phyloP scores from a whole-genome alignment of 2,888 invertebrate genomes.

The Ectobius pallidus region DNA sequence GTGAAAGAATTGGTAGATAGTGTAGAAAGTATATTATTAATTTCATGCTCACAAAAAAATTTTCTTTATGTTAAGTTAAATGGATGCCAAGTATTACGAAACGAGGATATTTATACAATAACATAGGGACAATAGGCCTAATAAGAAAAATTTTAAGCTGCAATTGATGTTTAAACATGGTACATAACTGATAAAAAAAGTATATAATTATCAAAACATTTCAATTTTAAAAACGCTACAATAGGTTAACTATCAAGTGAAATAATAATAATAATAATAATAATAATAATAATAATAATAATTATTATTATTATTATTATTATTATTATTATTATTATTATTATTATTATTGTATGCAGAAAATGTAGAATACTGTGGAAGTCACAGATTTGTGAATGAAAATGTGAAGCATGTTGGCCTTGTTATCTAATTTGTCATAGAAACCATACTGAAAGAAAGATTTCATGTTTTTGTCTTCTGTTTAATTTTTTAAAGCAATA shows the following conservation, averaged over 20 bases:
- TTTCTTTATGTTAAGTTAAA: background rate
- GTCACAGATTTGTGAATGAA: background rate
- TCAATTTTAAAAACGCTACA: background rate
- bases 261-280: too few species aligned
- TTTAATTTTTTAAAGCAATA: slow-evolving; percentile 29
- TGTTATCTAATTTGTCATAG: slow-evolving; percentile 7
- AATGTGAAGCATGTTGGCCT: background rate
- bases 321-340: background rate
- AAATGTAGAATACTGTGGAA: slow-evolving; percentile 1
- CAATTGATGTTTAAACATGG: slow-evolving; percentile 24
- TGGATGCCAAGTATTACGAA: background rate
- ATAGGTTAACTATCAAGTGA: slow-evolving; percentile 7
- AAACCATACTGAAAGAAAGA: slow-evolving; percentile 12
- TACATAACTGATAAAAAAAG: background rate
- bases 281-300: too few species aligned
- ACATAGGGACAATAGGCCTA: slow-evolving; percentile 18
- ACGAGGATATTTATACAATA: background rate
- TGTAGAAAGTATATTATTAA: slow-evolving; percentile 19
- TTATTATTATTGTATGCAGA: slow-evolving; percentile 14
- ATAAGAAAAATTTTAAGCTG: slow-evolving; percentile 18
- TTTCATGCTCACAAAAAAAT: background rate
- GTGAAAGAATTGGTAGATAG: background rate
- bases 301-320: too few species aligned
- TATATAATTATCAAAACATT: background rate
- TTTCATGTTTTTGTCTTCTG: slow-evolving; percentile 13